Conservation (phyloP, 2,888 invertebrate species). For the Liopterus haemorrhoidalis region DNA sequence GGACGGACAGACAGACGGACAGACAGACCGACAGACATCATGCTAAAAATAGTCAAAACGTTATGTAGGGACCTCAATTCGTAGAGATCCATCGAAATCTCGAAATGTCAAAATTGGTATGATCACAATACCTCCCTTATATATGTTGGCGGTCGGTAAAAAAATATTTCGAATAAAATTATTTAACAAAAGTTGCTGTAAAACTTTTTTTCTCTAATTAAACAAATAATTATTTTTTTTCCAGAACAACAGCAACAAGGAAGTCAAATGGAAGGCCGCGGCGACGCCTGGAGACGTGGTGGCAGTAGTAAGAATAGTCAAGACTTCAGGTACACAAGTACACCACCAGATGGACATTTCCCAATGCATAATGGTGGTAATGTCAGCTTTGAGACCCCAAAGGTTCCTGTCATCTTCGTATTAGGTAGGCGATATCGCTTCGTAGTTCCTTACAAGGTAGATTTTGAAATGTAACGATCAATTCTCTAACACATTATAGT, state of each 20-base stretch:
- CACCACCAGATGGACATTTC: constrained; percentile 64
- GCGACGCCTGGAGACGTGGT: constrained; percentile 50
- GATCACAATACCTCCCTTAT: too few relatives aligned
- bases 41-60: too few relatives aligned
- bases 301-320: constrained; percentile 50
- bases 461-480: background rate
- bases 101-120: too few relatives aligned
- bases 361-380: constrained; percentile 75
- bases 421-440: constrained; percentile 55
- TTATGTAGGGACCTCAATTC: too few relatives aligned
- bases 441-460: background rate
- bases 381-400: constrained; percentile 79
- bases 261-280: constrained; percentile 52
- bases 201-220: background rate
- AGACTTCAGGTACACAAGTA: constrained; percentile 48
- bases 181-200: too few relatives aligned
- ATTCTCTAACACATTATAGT: too few relatives aligned
- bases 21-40: too few relatives aligned
- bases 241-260: constrained; percentile 73
- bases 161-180: too few relatives aligned
- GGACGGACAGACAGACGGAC: too few relatives aligned
- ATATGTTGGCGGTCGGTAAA: too few relatives aligned
- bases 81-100: too few relatives aligned
- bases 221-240: constrained; percentile 32
- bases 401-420: constrained; percentile 83